Conservation (phyloP, 2,797 vertebrate species). For the Pachyuromys duprasi region DNA sequence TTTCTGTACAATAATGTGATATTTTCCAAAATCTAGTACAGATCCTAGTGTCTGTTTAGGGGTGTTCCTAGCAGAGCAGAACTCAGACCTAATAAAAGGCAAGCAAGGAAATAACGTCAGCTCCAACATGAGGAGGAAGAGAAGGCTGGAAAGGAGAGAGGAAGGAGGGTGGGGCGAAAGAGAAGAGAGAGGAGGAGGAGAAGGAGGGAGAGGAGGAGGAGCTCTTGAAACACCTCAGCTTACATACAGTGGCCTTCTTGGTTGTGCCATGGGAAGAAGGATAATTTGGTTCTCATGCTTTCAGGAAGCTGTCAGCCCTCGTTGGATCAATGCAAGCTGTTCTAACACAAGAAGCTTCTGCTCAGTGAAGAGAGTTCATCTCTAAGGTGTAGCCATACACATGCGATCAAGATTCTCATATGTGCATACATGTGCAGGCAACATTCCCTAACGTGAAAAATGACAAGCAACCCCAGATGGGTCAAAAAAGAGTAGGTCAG, state of each 20-base stretch:
- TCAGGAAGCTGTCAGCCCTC: background rate
- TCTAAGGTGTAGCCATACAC: background rate
- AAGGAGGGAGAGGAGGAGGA: background rate
- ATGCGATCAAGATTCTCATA: background rate
- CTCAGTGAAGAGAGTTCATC: background rate
- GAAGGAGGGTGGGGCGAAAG: too few species aligned
- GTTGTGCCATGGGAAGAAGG: background rate
- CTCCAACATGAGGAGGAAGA: background rate
- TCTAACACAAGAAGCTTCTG: background rate
- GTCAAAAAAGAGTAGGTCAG: too few species aligned
- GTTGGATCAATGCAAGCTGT: background rate
- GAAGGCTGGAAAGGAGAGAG: background rate
- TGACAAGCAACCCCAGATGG: background rate
- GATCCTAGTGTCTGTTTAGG: background rate
- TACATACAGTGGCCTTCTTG: background rate
- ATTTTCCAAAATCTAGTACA: background rate
- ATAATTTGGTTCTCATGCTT: background rate
- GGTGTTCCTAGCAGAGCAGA: background rate
- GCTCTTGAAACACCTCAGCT: background rate
- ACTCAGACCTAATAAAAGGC: conserved; percentile 2
- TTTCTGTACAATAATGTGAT: background rate
- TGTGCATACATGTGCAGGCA: background rate
- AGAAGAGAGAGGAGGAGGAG: too few species aligned
- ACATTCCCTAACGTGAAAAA: background rate
- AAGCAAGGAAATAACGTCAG: background rate